These are phyloP conservation scores for Ctenosaura bakeri DNA, from an alignment of 2,797 vertebrate species.

Conservation along the genomic window DNA sequence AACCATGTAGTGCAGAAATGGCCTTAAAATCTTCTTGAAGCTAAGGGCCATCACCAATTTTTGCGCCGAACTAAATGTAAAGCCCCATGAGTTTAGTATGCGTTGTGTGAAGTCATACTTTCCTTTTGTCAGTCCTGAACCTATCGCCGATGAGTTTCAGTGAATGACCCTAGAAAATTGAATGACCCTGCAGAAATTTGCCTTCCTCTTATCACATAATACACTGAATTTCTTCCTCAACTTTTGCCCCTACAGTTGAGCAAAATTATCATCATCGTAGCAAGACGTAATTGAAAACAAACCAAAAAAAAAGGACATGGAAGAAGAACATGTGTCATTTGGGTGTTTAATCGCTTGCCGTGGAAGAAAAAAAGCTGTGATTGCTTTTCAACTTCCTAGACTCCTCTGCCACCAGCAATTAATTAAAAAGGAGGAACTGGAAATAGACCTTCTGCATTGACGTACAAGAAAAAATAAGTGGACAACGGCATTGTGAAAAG, in stretches of 20 bases:
- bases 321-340: background rate
- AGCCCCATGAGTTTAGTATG: background rate
- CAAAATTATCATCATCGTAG: background rate
- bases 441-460: background rate
- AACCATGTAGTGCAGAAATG: too few relatives aligned
- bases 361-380: conserved; percentile 27
- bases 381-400: conserved; percentile 39
- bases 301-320: background rate
- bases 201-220: background rate
- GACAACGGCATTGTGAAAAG: background rate
- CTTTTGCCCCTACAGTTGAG: background rate
- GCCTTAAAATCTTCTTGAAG: background rate
- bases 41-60: too few relatives aligned
- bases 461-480: background rate
- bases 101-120: too few relatives aligned
- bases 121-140: background rate
- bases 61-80: background rate
- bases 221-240: background rate
- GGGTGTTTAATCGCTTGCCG: conserved; percentile 40
- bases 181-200: conserved; percentile 7
- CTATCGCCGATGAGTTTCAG: background rate
- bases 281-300: background rate
- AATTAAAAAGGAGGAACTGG: conserved; percentile 30
- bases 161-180: conserved; percentile 11
- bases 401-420: conserved; percentile 51